Conservation (phyloP, 1,140 invertebrate genomes). For the Apis florea region DNA sequence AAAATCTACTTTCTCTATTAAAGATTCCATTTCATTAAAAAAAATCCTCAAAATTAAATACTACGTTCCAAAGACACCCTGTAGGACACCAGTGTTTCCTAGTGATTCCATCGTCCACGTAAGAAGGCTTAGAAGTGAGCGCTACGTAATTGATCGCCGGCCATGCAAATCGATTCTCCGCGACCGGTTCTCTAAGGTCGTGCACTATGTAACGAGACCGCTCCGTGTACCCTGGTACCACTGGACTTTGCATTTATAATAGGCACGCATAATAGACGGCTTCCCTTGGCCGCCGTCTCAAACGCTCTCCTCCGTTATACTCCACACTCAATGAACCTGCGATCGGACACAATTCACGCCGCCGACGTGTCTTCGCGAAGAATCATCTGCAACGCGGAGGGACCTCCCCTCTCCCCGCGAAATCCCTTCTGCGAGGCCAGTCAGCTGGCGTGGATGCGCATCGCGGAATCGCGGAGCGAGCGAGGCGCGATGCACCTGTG, state of each 20-base stretch:
- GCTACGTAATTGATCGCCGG: slow-evolving; percentile 48
- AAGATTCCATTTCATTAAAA: too few species aligned
- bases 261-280: slow-evolving; percentile 41
- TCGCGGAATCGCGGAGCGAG: background rate
- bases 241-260: slow-evolving; percentile 47
- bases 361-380: background rate
- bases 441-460: background rate
- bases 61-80: too few species aligned
- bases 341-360: slow-evolving; percentile 29
- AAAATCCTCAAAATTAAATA: too few species aligned
- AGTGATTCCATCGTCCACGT: background rate
- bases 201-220: slow-evolving; percentile 59
- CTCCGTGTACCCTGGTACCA: slow-evolving; percentile 38
- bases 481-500: slow-evolving; percentile 54
- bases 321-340: slow-evolving; percentile 1
- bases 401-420: too few species aligned
- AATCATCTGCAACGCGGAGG: background rate
- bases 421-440: background rate
- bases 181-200: slow-evolving; percentile 70
- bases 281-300: slow-evolving; percentile 21
- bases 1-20: too few species aligned
- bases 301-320: slow-evolving; percentile 22
- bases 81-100: background rate
- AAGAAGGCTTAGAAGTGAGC: background rate
- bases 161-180: slow-evolving; percentile 63